Conservation (phyloP, 2,888 invertebrate species). For the Polymixis flavicincta region DNA sequence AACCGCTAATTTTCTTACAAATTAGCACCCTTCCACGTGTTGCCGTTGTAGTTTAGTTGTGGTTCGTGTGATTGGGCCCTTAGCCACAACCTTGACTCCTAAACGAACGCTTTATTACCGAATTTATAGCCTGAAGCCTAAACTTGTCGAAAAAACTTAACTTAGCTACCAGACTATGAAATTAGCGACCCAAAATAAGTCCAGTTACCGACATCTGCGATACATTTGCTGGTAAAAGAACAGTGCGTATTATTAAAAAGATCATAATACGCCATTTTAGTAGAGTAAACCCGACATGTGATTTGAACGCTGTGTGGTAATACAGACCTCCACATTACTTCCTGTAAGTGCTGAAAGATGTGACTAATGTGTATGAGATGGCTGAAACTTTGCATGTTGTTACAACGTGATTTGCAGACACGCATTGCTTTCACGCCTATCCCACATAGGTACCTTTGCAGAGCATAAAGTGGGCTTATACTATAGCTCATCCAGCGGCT, state of each 20-base stretch:
- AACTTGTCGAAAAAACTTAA: conserved; percentile 30
- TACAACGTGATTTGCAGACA: neutral
- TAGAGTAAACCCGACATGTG: conserved; percentile 25
- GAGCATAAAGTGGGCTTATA: neutral
- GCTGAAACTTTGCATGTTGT: conserved; percentile 1
- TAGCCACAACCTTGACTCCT: conserved; percentile 44
- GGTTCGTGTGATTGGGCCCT: too few species aligned
- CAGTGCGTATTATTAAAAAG: conserved; percentile 3
- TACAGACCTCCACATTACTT: conserved; percentile 41
- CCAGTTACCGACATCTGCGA: conserved; percentile 37
- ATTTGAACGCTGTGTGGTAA: conserved; percentile 28
- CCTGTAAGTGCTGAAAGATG: conserved; percentile 38
- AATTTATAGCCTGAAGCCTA: conserved; percentile 21
- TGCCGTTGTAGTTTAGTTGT: too few species aligned
- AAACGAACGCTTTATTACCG: conserved; percentile 47
- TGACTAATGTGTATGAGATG: neutral
- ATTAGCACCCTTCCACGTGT: too few species aligned
- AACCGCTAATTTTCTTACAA: too few species aligned
- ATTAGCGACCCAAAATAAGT: conserved; percentile 23
- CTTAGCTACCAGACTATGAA: conserved; percentile 33
- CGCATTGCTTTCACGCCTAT: neutral
- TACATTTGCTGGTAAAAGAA: conserved; percentile 38
- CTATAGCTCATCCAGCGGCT: neutral
- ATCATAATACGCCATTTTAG: conserved; percentile 17
- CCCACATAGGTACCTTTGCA: neutral